These are phyloP conservation scores for Danio rerio DNA, from an alignment of 2,113 vertebrate species.

Conservation along the genomic window GRCz12tu NC_133198.1:36422501-36423000, in stretches of 20 bases:
- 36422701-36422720: neutral
- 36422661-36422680: too few species aligned
- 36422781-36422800: neutral
- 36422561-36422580: too few species aligned
- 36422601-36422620: too few species aligned
- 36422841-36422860: neutral
- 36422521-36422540: too few species aligned
- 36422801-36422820: neutral
- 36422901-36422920: conserved; percentile 73
- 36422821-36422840: neutral
- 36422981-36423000: conserved; percentile 23
- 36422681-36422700: too few species aligned
- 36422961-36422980: conserved; percentile 85
- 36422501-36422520: too few species aligned
- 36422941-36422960: conserved; percentile 83
- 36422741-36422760: neutral
- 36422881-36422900: conserved; percentile 84
- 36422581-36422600: too few species aligned
- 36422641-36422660: too few species aligned
- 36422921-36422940: conserved; percentile 80
- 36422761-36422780: neutral
- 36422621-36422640: too few species aligned
- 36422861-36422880: conserved; percentile 88
- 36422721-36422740: neutral
- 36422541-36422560: too few species aligned